Base-by-base conservation (phyloP, 2,888 invertebrate genomes). In the Andrena praecox region DNA sequence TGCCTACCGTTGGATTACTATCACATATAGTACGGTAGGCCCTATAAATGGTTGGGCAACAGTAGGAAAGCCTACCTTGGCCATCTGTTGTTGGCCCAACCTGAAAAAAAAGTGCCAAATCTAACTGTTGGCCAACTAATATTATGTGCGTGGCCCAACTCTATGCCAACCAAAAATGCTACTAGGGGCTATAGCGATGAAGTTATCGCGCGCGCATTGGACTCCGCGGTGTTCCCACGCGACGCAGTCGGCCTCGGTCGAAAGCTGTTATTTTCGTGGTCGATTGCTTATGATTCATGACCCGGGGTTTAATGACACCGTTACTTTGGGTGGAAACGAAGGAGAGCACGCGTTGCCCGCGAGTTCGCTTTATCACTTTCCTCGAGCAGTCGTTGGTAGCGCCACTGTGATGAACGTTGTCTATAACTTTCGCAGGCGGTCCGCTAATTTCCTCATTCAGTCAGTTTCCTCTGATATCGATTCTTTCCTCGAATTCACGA, bases 251-350 rank as follows among this genome's bases (percentile, higher is more conserved):
- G 1, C 66, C 50, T 60, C 31, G 52, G n/a, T 52, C n/a, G n/a
- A 20, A 20, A 50, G 20, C 60, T 24, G 60, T 72, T 64, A 72
- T 60, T 77, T 77, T 72, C 60, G 42, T 72, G 59, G 31, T 35
- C 20, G 56, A 12, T 64, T 35, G 33, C 16, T 56, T 24, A 35
- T 50, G 59, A 71, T 35, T 67, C 54, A 72, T 12, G 8, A 10
- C 16, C 20, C 7, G 6, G 24, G 24, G 16, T 48, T 24, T 48
- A 72, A 24, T 29, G 35, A 67, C 75, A 63, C 29, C 29, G 2
- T n/a, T 33, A 67, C 59, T 10, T 20, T 33, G 33, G 50, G 7
- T 10, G 50, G 24, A 33, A 33, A 50, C 59, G 7, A 50, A n/a
- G 31, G 24, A 74, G 50, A 10, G n/a, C 31, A n/a, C 20, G 33